Conservation (phyloP, 2,113 vertebrate genomes). For the Benitochromis conjunctus region DNA sequence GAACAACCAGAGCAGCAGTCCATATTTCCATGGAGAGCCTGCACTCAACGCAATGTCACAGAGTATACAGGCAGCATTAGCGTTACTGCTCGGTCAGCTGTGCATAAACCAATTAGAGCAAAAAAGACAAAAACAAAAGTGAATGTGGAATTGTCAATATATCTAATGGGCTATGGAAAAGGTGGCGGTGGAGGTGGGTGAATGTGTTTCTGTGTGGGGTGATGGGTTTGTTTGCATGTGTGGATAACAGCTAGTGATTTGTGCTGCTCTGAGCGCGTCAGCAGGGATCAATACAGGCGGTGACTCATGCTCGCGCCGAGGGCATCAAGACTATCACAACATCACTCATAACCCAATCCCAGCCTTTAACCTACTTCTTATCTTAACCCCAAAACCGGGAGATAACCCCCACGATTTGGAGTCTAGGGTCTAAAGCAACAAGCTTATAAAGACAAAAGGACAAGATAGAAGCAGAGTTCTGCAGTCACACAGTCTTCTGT, state of each 20-base stretch:
- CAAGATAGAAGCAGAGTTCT: neutral
- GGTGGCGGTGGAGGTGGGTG: neutral
- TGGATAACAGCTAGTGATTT: conserved; percentile 26
- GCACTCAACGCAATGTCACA: conserved; percentile 28
- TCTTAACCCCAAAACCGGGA: neutral
- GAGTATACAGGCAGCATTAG: neutral
- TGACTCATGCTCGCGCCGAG: neutral
- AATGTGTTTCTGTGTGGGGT: neutral
- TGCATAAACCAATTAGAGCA: conserved; percentile 47
- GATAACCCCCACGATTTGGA: neutral
- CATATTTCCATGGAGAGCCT: conserved; percentile 39
- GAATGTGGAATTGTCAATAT: conserved; percentile 52
- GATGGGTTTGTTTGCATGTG: neutral
- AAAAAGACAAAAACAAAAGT: neutral
- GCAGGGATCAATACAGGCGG: conserved; percentile 22
- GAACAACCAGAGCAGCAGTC: conserved; percentile 19
- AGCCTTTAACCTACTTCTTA: neutral
- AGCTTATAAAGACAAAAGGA: neutral
- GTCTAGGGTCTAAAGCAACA: neutral
- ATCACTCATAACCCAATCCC: neutral
- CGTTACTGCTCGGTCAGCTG: conserved; percentile 37
- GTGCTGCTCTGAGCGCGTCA: conserved; percentile 21
- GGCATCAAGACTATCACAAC: neutral
- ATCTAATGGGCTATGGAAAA: conserved; percentile 39
- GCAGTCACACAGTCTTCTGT: neutral